Evolutionary conservation across 2,888 invertebrate genomes (phyloP).

Genomic region (Eupelmus urozonus): DNA sequence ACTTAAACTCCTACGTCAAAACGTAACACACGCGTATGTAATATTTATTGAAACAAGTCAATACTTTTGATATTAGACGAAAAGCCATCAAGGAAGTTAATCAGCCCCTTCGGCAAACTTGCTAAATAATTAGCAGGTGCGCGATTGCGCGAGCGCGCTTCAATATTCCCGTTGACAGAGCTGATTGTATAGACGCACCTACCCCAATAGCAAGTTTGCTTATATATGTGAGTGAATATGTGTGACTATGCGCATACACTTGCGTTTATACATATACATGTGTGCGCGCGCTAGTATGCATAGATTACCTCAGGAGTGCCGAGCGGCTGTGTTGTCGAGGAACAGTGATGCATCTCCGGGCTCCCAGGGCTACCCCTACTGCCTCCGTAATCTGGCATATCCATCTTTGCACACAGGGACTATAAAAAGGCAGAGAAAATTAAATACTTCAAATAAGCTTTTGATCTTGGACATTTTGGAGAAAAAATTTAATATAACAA

Average conservation of each 20-base stretch:
- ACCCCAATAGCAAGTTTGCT: neutral
- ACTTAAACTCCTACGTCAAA: too few species aligned
- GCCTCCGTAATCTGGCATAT: slow-evolving; percentile 72
- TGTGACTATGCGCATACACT: neutral
- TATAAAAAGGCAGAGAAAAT: slow-evolving; percentile 29
- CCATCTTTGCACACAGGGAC: slow-evolving; percentile 71
- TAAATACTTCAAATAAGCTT: too few species aligned
- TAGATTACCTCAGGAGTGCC: slow-evolving; percentile 80
- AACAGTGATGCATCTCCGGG: slow-evolving; percentile 93
- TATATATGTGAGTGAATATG: neutral
- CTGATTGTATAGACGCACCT: neutral
- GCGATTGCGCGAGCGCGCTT: neutral
- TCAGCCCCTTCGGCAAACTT: slow-evolving; percentile 28
- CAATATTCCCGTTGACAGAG: neutral
- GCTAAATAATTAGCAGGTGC: slow-evolving; percentile 36
- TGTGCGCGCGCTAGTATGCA: neutral
- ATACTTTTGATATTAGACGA: neutral
- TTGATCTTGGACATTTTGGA: too few species aligned
- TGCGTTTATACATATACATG: neutral
- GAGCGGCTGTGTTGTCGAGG: slow-evolving; percentile 89
- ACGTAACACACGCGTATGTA: too few species aligned
- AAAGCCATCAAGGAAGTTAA: slow-evolving; percentile 13
- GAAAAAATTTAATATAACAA: too few species aligned
- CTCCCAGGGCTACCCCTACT: slow-evolving; percentile 83
- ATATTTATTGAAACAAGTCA: too few species aligned